Conservation (phyloP, 2,888 invertebrate genomes). For the Ormyrus pomaceus region DNA sequence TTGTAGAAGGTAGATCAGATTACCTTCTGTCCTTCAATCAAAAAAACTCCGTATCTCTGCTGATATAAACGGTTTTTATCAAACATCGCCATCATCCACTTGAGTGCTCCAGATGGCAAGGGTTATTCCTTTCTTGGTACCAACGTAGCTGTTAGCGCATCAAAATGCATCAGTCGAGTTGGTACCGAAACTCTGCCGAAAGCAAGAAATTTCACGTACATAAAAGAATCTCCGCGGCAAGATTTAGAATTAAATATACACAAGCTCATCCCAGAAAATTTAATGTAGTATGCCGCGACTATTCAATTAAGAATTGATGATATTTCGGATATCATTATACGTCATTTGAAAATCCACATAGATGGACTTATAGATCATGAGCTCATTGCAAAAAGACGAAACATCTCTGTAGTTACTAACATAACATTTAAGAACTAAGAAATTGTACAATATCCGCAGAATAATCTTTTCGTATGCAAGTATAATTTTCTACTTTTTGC, state of each 20-base stretch:
- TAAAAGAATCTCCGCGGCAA: constrained; percentile 72
- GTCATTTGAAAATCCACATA: constrained; percentile 78
- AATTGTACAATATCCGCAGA: constrained; percentile 80
- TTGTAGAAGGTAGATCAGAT: constrained; percentile 79
- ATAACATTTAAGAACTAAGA: constrained; percentile 79
- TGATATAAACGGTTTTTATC: constrained; percentile 77
- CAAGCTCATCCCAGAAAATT: constrained; percentile 79
- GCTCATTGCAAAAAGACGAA: constrained; percentile 80
- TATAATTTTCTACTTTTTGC: constrained; percentile 17
- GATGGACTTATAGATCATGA: constrained; percentile 65
- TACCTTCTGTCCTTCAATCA: constrained; percentile 80
- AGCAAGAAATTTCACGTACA: constrained; percentile 72
- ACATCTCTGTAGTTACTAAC: constrained; percentile 75
- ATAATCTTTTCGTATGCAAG: constrained; percentile 80
- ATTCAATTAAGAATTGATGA: constrained; percentile 82
- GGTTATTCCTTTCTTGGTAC: constrained; percentile 81
- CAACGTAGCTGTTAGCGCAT: constrained; percentile 79
- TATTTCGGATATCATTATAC: constrained; percentile 80
- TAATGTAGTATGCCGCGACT: constrained; percentile 81
- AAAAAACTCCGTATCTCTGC: constrained; percentile 80
- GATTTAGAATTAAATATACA: constrained; percentile 79
- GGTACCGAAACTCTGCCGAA: constrained; percentile 71
- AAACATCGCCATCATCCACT: constrained; percentile 78
- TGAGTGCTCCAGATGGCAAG: constrained; percentile 80
- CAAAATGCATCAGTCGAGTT: constrained; percentile 77